Percentiles rank a stretch among this genome's conserved stretches.
phyloP scores from a whole-genome alignment of 2,113 vertebrate species.

The Antennarius striatus region DNA sequence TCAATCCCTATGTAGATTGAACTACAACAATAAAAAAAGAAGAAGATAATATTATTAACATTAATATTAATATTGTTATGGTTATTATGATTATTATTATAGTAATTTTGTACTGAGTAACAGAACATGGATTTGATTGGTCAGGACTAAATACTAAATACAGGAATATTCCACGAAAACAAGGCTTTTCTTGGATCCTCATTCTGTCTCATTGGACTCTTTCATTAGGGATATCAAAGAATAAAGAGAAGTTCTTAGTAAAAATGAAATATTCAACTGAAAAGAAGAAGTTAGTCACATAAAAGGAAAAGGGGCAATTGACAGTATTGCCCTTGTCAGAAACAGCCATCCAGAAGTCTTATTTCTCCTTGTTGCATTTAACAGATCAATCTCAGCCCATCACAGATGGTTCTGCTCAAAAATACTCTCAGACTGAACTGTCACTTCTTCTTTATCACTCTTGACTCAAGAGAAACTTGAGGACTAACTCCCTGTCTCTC shows the following conservation, averaged over 20 bases:
- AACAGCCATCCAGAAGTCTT: neutral
- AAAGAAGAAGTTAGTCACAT: conserved; percentile 10
- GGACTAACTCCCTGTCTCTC: conserved; percentile 5
- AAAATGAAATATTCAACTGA: conserved; percentile 4
- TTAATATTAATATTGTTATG: too few relatives aligned
- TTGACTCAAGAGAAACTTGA: conserved; percentile 10
- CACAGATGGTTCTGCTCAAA: neutral
- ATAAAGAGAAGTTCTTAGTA: conserved; percentile 2
- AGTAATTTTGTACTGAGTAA: too few relatives aligned
- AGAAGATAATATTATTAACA: too few relatives aligned
- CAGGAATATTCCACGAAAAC: conserved; percentile 33
- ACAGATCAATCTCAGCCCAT: neutral
- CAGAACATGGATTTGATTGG: too few relatives aligned
- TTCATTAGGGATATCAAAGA: conserved; percentile 8
- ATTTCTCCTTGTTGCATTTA: conserved; percentile 8
- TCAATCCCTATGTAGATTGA: too few relatives aligned
- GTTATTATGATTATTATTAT: too few relatives aligned
- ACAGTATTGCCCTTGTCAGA: conserved; percentile 12
- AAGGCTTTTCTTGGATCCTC: conserved; percentile 25
- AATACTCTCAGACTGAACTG: conserved; percentile 19
- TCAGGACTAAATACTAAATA: conserved; percentile 13
- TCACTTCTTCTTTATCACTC: conserved; percentile 2
- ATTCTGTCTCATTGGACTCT: conserved; percentile 29
- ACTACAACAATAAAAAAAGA: too few relatives aligned
- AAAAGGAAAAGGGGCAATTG: conserved; percentile 2